Base-by-base conservation (phyloP, 2,888 invertebrate species). In the Petrophora chlorosata region DNA sequence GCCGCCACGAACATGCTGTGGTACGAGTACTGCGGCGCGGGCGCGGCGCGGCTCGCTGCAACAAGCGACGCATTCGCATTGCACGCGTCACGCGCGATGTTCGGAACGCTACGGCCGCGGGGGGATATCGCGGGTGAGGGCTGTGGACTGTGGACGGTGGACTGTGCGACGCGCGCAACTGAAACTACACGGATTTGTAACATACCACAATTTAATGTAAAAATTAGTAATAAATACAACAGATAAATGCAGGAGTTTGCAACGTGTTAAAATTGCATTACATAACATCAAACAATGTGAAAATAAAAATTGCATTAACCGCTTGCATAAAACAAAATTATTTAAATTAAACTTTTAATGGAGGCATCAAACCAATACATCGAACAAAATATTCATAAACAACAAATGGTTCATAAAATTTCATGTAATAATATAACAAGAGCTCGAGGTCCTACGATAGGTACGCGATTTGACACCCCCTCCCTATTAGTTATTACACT, bases 1-100 rank as follows among this genome's bases (percentile, higher is more conserved):
- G 94, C 92, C 68, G 94, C 94, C 71, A 93, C 94, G 86, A 96
- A 96, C 95, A 95, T 95, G 90, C 94, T 94, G 90, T 95, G 95
- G 92, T 96, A 96, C 66, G 95, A 93, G 87, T 94, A 93, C 73
- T 82, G 85, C 67, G 81, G 73, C 55, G 65, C 63, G 46, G 62
- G 42, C 47, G 41, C 29, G 51, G 60, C 53, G 34, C 42, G 59
- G 68, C 39, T 54, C 30, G 34, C 41, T 45, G 43, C 45, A 5
- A 28, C 13, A 5, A 3, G 23, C n/a, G 7, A 5, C 30, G 39
- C 56, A n/a, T n/a, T n/a, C n/a, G n/a, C n/a, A n/a, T n/a, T n/a
- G n/a, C n/a, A n/a, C n/a, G 39, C 22, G 28, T 28, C 38, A 9
- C 26, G 7, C 7, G 22, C 8, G 3, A 25, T 8, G 25, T 19